Evolutionary conservation across 2,113 vertebrate genomes (phyloP).

Genomic region (Carassius gibelio): DNA sequence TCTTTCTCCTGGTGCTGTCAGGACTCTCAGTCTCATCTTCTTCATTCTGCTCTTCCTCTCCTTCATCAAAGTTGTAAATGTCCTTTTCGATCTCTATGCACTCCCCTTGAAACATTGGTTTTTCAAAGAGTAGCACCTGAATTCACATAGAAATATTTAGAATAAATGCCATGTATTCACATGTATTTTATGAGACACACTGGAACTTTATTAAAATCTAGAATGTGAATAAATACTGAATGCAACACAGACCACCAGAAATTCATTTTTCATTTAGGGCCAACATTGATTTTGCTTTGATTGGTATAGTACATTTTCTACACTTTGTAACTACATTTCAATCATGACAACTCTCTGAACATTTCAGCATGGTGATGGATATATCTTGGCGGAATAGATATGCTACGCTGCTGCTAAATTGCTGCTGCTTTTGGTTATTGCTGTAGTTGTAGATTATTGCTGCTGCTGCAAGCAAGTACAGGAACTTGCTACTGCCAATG

Average conservation of each 20-base stretch:
- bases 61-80: slow-evolving; percentile 67
- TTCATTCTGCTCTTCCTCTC: slow-evolving; percentile 56
- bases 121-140: slow-evolving; percentile 87
- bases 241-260: neutral
- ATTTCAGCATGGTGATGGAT: no score
- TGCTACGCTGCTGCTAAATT: no score
- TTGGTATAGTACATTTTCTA: no score
- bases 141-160: neutral
- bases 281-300: neutral
- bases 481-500: no score
- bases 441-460: no score
- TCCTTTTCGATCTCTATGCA: slow-evolving; percentile 81
- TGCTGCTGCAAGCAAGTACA: no score
- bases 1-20: slow-evolving; percentile 56
- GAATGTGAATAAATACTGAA: neutral
- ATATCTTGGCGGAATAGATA: no score
- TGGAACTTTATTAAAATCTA: neutral
- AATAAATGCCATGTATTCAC: neutral
- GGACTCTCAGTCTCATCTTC: slow-evolving; percentile 12
- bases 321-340: no score
- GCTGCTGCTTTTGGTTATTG: no score
- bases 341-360: no score
- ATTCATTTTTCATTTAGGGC: neutral
- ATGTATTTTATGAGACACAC: neutral
- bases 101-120: slow-evolving; percentile 87